phyloP scores from a whole-genome alignment of 2,888 invertebrate genomes.

The Muscina levida region DNA sequence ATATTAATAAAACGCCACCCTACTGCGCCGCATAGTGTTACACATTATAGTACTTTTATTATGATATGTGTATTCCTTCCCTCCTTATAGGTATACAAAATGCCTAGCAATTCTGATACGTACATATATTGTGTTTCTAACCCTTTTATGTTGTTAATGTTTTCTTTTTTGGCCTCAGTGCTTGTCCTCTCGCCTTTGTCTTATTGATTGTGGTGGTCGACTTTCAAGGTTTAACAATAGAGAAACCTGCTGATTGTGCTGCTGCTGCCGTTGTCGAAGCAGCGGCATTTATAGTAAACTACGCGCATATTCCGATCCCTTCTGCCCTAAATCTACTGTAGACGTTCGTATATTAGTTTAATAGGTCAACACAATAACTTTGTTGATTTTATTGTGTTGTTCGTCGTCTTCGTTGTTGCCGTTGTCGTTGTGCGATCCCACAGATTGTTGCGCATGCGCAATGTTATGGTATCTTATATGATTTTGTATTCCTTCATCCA shows the following conservation, averaged over 20 bases:
- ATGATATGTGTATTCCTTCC: constrained; percentile 13
- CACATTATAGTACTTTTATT: too few species aligned
- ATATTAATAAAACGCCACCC: too few species aligned
- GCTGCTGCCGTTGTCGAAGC: constrained; percentile 4
- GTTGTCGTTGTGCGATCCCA: too few species aligned
- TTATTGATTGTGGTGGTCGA: constrained; percentile 10
- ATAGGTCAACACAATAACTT: constrained; percentile 56
- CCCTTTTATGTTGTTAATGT: constrained; percentile 1
- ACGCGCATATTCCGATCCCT: neutral
- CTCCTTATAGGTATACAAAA: neutral
- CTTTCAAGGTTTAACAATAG: constrained; percentile 60
- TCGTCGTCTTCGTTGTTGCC: neutral
- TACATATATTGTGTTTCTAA: constrained; percentile 23
- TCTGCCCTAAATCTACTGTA: neutral
- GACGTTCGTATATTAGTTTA: constrained; percentile 57
- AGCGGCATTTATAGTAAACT: neutral
- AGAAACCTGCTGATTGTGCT: constrained; percentile 46
- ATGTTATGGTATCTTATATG: constrained; percentile 36
- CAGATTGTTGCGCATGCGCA: constrained; percentile 49
- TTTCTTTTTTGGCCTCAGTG: constrained; percentile 23
- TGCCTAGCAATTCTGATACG: too few species aligned
- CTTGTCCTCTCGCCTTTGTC: constrained; percentile 10
- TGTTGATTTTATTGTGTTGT: constrained; percentile 33
- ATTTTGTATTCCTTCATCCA: constrained; percentile 12
- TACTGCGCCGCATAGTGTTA: too few species aligned